Percentiles rank a stretch among this genome's conserved stretches.
phyloP scores from a whole-genome alignment of 2,888 invertebrate genomes.

The Quadriops clusia region DNA sequence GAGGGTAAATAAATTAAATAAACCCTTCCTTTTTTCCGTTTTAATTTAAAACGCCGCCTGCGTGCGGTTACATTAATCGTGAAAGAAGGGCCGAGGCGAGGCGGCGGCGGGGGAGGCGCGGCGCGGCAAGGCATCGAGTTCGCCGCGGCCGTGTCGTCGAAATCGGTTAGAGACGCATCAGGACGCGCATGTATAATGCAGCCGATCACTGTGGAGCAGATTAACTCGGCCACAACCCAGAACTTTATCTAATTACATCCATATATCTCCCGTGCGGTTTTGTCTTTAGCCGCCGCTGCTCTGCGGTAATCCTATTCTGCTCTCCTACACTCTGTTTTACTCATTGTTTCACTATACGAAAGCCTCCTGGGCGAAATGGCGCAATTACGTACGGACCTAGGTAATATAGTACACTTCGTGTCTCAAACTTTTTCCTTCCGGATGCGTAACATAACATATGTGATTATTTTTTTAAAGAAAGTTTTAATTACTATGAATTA shows the following conservation, averaged over 20 bases:
- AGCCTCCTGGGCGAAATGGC: slow-evolving; percentile 15
- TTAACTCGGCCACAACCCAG: slow-evolving; percentile 34
- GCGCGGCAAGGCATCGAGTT: too few species aligned
- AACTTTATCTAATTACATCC: slow-evolving; percentile 36
- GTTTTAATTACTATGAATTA: too few species aligned
- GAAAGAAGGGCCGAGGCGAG: too few species aligned
- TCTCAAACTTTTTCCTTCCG: too few species aligned
- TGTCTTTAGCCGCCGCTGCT: slow-evolving; percentile 19
- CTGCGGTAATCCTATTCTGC: slow-evolving; percentile 18
- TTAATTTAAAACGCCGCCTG: too few species aligned
- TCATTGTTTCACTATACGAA: slow-evolving; percentile 12
- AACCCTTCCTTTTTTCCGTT: too few species aligned
- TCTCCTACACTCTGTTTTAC: slow-evolving; percentile 16
- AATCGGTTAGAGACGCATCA: slow-evolving; percentile 27
- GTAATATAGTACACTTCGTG: too few species aligned
- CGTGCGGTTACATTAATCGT: too few species aligned
- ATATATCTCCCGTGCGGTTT: slow-evolving; percentile 31
- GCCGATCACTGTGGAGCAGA: slow-evolving; percentile 22
- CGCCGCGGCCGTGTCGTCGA: slow-evolving; percentile 4
- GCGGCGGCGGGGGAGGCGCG: not conserved
- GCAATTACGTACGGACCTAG: too few species aligned
- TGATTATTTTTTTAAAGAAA: too few species aligned
- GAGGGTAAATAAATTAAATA: too few species aligned
- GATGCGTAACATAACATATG: too few species aligned
- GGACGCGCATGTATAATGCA: slow-evolving; percentile 22